Evolutionary conservation across 2,113 vertebrate genomes (phyloP).

Genomic region (human (Homo sapiens)): DNA sequence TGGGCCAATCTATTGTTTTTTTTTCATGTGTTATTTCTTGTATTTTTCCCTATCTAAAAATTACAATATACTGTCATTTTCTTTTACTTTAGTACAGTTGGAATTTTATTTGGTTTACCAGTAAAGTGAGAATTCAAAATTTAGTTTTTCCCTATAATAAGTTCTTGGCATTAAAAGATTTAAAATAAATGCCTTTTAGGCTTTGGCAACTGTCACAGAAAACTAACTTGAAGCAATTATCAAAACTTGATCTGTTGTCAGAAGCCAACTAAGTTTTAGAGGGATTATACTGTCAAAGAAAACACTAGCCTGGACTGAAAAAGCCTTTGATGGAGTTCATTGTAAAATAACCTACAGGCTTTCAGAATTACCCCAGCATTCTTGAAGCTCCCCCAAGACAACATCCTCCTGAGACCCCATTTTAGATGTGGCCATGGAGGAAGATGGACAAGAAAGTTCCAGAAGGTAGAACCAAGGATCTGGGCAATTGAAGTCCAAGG

Average conservation of each 20-base stretch:
- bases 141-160: not conserved
- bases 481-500: not conserved
- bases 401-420: not conserved
- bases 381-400: not conserved
- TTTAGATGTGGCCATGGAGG: not conserved
- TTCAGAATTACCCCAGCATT: not conserved
- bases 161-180: not conserved
- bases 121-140: not conserved
- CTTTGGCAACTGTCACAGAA: not conserved
- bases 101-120: conserved; percentile 11
- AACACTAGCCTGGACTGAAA: not conserved
- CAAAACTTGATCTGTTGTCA: conserved; percentile 21
- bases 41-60: not conserved
- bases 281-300: not conserved
- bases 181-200: not conserved
- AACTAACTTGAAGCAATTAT: conserved; percentile 41
- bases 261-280: not conserved
- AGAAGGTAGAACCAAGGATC: not conserved
- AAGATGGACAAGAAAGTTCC: not conserved
- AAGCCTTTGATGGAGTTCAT: not conserved
- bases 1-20: not conserved
- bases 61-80: not conserved
- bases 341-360: not conserved
- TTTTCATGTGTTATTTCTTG: not conserved
- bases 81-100: not conserved